Base-by-base conservation (phyloP, 2,888 invertebrate genomes). In the Euzophera pinguis region DNA sequence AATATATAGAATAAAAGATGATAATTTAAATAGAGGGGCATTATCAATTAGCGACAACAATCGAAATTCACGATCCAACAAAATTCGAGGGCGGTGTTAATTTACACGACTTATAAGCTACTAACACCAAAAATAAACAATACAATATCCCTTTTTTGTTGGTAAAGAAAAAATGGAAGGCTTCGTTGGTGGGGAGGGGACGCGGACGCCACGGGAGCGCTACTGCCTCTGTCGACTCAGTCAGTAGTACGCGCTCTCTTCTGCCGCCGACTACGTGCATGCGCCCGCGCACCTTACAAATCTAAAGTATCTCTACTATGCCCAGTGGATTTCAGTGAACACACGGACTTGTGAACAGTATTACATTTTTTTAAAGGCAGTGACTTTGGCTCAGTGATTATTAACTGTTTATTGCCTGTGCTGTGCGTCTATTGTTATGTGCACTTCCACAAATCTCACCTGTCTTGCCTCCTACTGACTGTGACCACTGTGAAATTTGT, bases 91-190 rank as follows among this genome's bases (percentile, higher is more conserved):
- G 76, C 70, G 73, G 81, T 74, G 84, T 83, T 85, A 86, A 86
- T 87, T 87, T 84, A 88, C 81, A 85, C 78, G 77, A 84, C 84
- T 81, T 84, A 84, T 84, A 82, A 73, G 84, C 87, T 84, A 84
- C 86, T 87, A 89, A 89, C 84, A 85, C 69, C 79, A 84, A 86
- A 88, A 88, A 88, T 86, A 87, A 89, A 88, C 86, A 89, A 88
- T 76, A 64, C 73, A 68, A 69, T 71, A 78, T 82, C 82, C 86
- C 81, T 86, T 89, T 86, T 88, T 89, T 88, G 84, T 84, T 78
- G 79, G 75, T 78, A 78, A 84, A 85, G 81, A 81, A 83, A 84
- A 85, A 84, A 71, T 75, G 76, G 75, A 81, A 75, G 86, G 86
- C 85, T 84, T 80, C 71, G 71, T 61, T 64, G 63, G 65, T 53